Base-by-base conservation (phyloP, 2,113 vertebrate genomes). In the Lathamus discolor region DNA sequence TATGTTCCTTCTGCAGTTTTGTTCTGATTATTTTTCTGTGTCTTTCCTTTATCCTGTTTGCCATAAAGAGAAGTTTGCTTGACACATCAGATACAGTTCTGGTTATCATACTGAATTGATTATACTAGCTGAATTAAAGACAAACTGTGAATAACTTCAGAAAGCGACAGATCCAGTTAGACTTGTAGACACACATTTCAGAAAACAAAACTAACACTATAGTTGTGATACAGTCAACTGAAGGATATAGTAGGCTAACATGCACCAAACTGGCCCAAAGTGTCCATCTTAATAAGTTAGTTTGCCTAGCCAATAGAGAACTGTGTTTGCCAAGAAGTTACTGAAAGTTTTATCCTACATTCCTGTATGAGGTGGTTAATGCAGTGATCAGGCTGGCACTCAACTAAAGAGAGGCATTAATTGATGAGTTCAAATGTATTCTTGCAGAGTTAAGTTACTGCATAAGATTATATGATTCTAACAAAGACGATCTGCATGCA, bases 391-490 rank as follows among this genome's bases (percentile, higher is more conserved):
- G 46, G 49, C 69, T 95, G 55, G 76, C 83, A 83, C 68, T 88
- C 72, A 90, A 19, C 48, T 59, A 77, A 64, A 83, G 78, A 74
- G 51, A 57, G 74, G 51, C 55, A 64, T 90, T 90, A 75, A 93
- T 83, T 92, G 0, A 68, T 88, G 80, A 86, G 33, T 92, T 93
- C 52, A 88, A 68, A 75, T 94, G 86, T 95, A 84, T 92, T 97
- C 92, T 90, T 83, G 64, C 82, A 90, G 83, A 94, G 13, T 92
- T 76, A 79, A 82, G 66, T 85, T 91, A 80, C 83, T 83, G 74
- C 76, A 2, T 95, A 86, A 89, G 49, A 86, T 95, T 91, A 77
- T 90, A 94, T 69, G 72, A 95, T 83, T 82, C 78, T 93, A 93
- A 76, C 79, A 85, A 88, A 57, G 33, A 75, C 7, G 1, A 82